Percentiles rank a stretch among this genome's conserved stretches.
phyloP scores from a whole-genome alignment of 2,888 invertebrate genomes.

The Coenonympha glycerion region DNA sequence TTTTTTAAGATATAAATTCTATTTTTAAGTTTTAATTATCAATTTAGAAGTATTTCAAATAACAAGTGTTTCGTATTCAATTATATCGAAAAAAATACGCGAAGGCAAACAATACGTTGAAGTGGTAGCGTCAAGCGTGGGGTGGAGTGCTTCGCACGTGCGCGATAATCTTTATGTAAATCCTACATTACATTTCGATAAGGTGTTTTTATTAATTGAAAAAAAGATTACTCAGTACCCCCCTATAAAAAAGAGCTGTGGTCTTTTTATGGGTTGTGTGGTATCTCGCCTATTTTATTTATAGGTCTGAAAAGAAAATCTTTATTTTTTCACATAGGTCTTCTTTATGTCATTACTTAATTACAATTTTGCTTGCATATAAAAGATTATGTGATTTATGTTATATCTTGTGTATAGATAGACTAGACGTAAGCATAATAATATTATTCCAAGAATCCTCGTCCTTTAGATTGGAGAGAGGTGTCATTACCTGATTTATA shows the following conservation, averaged over 20 bases:
- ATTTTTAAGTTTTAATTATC: too few relatives aligned
- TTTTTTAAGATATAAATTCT: neutral
- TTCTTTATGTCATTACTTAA: too few relatives aligned
- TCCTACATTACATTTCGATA: conserved; percentile 65
- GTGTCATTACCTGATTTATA: too few relatives aligned
- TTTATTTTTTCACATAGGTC: too few relatives aligned
- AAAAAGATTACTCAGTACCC: conserved; percentile 54
- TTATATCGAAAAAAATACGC: too few relatives aligned
- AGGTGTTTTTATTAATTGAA: conserved; percentile 70
- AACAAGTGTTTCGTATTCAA: neutral
- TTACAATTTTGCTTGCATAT: too few relatives aligned
- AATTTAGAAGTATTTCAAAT: neutral
- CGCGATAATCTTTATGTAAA: conserved; percentile 61
- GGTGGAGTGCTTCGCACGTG: conserved; percentile 47
- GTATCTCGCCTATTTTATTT: neutral
- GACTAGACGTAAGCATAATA: too few relatives aligned
- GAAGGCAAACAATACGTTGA: conserved; percentile 26
- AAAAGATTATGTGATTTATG: too few relatives aligned
- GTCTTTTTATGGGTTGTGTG: conserved; percentile 29
- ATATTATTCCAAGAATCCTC: too few relatives aligned
- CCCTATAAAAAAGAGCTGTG: conserved; percentile 25
- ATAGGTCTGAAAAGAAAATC: too few relatives aligned
- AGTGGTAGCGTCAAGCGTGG: conserved; percentile 32
- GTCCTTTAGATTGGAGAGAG: too few relatives aligned
- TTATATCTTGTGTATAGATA: too few relatives aligned